A percentile compares a stretch with the other conserved stretches of the same genome.
These are phyloP conservation scores for Drosophila leonis DNA, from an alignment of 2,888 invertebrate genomes.

Conservation along the genomic window DNA sequence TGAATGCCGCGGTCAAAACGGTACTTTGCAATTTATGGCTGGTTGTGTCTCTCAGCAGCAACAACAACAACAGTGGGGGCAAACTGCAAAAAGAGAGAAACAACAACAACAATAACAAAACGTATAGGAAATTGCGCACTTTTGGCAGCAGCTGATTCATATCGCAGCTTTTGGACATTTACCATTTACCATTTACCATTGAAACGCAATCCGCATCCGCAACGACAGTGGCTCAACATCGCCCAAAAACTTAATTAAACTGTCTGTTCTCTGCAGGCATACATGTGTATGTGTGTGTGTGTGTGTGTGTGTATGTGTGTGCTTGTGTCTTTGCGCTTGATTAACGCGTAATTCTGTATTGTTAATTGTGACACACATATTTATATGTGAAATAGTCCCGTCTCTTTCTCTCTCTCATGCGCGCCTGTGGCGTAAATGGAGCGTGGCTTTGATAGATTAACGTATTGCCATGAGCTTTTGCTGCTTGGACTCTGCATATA, in stretches of 20 bases:
- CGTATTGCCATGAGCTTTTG: constrained; percentile 45
- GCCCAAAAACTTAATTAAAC: constrained; percentile 61
- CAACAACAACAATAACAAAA: constrained; percentile 15
- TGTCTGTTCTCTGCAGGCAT: constrained; percentile 24
- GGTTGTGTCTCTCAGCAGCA: constrained; percentile 38
- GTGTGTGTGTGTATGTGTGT: background rate
- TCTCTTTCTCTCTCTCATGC: background rate
- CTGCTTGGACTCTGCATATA: constrained; percentile 23
- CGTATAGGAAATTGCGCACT: constrained; percentile 64
- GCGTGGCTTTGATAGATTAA: constrained; percentile 75
- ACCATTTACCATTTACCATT: constrained; percentile 66
- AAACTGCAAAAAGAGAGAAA: constrained; percentile 12
- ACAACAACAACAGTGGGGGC: constrained; percentile 10
- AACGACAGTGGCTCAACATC: constrained; percentile 38
- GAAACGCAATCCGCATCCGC: constrained; percentile 53
- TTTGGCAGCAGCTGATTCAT: constrained; percentile 74
- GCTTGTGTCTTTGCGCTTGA: constrained; percentile 66
- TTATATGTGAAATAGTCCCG: constrained; percentile 38
- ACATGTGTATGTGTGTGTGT: background rate
- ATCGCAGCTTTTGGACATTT: constrained; percentile 63
- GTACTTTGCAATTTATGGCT: constrained; percentile 78
- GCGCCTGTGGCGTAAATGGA: constrained; percentile 60
- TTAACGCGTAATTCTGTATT: constrained; percentile 75
- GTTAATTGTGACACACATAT: constrained; percentile 76
- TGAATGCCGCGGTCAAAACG: constrained; percentile 69